A percentile compares a stretch with the other conserved stretches of the same genome.
phyloP scores from a whole-genome alignment of 2,113 vertebrate species.

The Vanacampus margaritifer region DNA sequence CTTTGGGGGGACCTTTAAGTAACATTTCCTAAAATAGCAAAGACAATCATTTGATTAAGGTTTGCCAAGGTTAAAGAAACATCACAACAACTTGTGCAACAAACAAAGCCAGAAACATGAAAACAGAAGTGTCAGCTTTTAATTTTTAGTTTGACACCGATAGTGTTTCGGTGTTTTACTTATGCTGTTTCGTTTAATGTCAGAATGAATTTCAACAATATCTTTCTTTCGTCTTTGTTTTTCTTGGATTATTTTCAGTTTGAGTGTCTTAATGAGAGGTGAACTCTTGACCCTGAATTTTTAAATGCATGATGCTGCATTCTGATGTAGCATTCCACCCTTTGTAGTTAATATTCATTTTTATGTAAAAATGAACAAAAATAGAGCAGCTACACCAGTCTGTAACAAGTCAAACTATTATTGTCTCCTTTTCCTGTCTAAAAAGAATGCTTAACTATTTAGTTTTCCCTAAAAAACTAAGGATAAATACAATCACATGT shows the following conservation, averaged over 20 bases:
- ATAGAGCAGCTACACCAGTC: conserved; percentile 36
- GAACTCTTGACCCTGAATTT: conserved; percentile 57
- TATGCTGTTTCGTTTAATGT: conserved; percentile 20
- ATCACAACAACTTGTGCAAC: conserved; percentile 34
- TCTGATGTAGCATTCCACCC: conserved; percentile 54
- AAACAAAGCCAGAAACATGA: conserved; percentile 35
- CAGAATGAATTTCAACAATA: conserved; percentile 31
- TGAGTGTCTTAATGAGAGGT: conserved; percentile 44
- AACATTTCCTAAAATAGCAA: conserved; percentile 42
- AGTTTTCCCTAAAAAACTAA: conserved; percentile 1
- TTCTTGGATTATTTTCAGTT: conserved; percentile 21
- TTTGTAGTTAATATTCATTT: conserved; percentile 45
- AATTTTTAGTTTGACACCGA: conserved; percentile 37
- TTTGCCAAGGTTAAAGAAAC: conserved; percentile 37
- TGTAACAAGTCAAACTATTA: conserved; percentile 22
- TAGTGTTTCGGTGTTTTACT: conserved; percentile 40
- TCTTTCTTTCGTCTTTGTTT: conserved; percentile 43
- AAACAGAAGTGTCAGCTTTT: conserved; percentile 34
- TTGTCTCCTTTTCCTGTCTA: conserved; percentile 1
- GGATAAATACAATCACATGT: neutral
- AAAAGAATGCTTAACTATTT: conserved; percentile 9
- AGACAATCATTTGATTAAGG: conserved; percentile 40
- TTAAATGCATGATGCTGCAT: conserved; percentile 46
- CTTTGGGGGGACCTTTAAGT: conserved; percentile 33
- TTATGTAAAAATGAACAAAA: conserved; percentile 41